Percentiles rank a stretch among this genome's conserved stretches.
Evolutionary conservation across 2,113 vertebrate genomes (phyloP).

Genomic region (Isurus oxyrinchus): DNA sequence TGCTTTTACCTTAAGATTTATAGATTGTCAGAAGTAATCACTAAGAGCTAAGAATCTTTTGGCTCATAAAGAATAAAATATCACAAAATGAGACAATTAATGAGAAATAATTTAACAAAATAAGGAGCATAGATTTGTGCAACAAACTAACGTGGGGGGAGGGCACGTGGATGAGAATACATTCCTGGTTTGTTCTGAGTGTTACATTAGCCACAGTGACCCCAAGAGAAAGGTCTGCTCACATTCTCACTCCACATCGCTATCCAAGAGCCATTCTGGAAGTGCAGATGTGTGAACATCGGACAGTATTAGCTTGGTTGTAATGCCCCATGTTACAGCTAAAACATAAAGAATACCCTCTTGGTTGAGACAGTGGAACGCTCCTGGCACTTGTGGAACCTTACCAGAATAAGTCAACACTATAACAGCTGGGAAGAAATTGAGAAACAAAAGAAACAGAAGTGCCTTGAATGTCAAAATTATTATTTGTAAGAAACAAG

Average conservation of each 20-base stretch:
- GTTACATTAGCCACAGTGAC: neutral
- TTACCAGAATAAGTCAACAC: neutral
- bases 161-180: neutral
- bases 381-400: neutral
- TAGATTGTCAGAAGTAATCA: neutral
- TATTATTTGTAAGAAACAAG: neutral
- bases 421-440: neutral
- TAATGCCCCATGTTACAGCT: neutral
- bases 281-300: neutral
- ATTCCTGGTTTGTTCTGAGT: neutral
- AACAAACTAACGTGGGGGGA: neutral
- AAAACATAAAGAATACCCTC: neutral
- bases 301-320: neutral
- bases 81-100: neutral
- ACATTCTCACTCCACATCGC: neutral
- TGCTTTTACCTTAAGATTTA: neutral
- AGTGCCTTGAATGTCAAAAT: neutral
- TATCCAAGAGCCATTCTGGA: neutral
- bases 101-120: neutral
- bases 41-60: neutral
- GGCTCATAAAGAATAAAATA: neutral
- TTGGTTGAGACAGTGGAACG: neutral
- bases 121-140: neutral
- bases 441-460: neutral
- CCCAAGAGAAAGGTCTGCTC: neutral